A percentile compares a stretch with the other conserved stretches of the same genome.
Conservation (phyloP, 64 coral and sea anemone genomes). For the Orbicella faveolata region DNA sequence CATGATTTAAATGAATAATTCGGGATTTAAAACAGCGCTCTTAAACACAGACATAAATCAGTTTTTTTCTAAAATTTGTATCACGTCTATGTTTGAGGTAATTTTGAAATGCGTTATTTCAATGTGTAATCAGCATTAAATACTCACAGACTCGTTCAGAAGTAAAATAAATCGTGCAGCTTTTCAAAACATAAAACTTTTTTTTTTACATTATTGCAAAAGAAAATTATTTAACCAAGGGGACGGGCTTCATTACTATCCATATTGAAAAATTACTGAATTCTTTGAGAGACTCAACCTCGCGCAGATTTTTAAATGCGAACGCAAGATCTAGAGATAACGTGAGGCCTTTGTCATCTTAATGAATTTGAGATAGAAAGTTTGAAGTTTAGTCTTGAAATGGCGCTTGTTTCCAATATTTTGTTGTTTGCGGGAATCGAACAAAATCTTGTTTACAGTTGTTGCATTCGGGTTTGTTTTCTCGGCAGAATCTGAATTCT, state of each 20-base stretch:
- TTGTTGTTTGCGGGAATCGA: not conserved
- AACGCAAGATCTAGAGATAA: slow-evolving; percentile 2
- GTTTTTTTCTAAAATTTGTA: no score
- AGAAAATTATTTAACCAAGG: not conserved
- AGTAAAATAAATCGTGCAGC: not conserved
- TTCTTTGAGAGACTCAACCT: not conserved
- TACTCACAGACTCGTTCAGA: not conserved
- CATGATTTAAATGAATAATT: no score
- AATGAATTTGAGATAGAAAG: not conserved
- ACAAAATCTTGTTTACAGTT: not conserved
- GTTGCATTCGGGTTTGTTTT: not conserved
- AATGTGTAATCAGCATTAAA: not conserved
- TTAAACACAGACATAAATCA: no score
- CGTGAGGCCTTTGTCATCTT: not conserved
- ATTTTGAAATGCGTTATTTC: no score
- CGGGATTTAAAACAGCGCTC: no score
- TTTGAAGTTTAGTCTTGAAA: not conserved
- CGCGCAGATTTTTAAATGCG: not conserved
- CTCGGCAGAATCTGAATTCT: no score
- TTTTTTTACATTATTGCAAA: not conserved
- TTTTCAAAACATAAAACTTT: not conserved
- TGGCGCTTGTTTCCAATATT: not conserved
- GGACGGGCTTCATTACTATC: not conserved
- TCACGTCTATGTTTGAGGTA: no score
- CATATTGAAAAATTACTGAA: not conserved